Conservation (phyloP, 92 coral and sea anemone genomes). For the Palythoa heliodiscus region DNA sequence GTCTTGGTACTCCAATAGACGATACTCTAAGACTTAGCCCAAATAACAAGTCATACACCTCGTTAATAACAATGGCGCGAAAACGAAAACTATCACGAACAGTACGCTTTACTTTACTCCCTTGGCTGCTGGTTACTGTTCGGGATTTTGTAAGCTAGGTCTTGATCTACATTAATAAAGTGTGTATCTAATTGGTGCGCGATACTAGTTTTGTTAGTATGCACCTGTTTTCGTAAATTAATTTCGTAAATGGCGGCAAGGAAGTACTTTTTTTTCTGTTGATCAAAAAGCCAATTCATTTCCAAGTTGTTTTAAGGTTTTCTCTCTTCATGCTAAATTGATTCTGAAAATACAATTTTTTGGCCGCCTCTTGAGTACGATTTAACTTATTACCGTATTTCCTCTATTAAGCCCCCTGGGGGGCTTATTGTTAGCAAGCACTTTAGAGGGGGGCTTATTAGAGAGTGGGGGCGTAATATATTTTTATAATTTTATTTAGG, state of each 20-base stretch:
- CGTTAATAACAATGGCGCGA: conserved; percentile 56
- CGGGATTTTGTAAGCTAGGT: conserved; percentile 61
- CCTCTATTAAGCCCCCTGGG: too few species aligned
- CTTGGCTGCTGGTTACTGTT: conserved; percentile 40
- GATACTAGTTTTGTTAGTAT: conserved; percentile 57
- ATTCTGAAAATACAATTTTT: conserved; percentile 8
- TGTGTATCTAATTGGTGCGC: conserved; percentile 57
- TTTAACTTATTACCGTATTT: conserved; percentile 27
- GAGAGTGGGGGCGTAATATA: too few species aligned
- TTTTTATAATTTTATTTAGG: too few species aligned
- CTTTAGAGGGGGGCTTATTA: too few species aligned
- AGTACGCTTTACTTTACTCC: conserved; percentile 45
- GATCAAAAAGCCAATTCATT: conserved; percentile 52
- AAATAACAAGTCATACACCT: conserved; percentile 41
- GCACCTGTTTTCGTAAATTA: conserved; percentile 54
- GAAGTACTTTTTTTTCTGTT: conserved; percentile 48
- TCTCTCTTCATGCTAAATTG: conserved; percentile 43
- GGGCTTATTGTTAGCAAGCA: too few species aligned
- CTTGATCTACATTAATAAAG: conserved; percentile 60
- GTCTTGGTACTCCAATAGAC: conserved; percentile 47
- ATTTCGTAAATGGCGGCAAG: conserved; percentile 53
- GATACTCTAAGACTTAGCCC: conserved; percentile 46
- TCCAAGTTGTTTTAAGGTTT: conserved; percentile 60
- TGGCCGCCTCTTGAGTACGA: conserved; percentile 13
- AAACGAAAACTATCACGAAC: conserved; percentile 59